phyloP scores from a whole-genome alignment of 2,797 vertebrate genomes.

The Hydrolagus colliei region DNA sequence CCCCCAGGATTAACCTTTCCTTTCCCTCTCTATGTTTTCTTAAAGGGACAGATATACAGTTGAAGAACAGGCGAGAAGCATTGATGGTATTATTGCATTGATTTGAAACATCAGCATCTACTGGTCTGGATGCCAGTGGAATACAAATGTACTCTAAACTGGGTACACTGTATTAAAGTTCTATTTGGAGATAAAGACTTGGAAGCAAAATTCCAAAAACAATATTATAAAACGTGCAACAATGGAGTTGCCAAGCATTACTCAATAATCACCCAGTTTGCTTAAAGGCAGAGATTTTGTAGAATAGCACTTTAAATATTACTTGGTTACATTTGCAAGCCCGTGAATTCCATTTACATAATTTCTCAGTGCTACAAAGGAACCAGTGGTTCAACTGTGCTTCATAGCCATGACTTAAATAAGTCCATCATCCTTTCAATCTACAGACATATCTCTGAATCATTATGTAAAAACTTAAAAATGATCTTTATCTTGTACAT shows the following conservation, averaged over 20 bases:
- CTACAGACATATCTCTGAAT: background rate
- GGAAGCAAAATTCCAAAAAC: background rate
- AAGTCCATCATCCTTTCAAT: background rate
- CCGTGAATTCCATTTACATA: background rate
- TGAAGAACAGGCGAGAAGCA: background rate
- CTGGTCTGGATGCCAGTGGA: background rate
- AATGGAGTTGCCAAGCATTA: background rate
- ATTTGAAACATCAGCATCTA: background rate
- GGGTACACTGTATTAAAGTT: background rate
- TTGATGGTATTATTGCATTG: background rate
- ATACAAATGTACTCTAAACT: background rate
- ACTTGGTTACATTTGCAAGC: background rate
- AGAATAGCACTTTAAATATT: background rate
- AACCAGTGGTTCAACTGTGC: background rate
- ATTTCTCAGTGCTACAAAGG: background rate
- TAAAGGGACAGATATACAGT: background rate
- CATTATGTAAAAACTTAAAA: background rate
- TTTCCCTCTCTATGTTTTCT: background rate
- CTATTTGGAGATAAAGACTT: background rate
- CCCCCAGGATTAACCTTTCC: constrained; percentile 28
- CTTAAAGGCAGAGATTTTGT: background rate
- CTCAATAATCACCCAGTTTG: background rate
- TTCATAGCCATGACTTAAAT: background rate
- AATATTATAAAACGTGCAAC: background rate
- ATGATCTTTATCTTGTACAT: background rate